A percentile compares a stretch with the other conserved stretches of the same genome.
These are phyloP conservation scores for Syritta pipiens DNA, from an alignment of 2,888 invertebrate species.

Conservation along the genomic window DNA sequence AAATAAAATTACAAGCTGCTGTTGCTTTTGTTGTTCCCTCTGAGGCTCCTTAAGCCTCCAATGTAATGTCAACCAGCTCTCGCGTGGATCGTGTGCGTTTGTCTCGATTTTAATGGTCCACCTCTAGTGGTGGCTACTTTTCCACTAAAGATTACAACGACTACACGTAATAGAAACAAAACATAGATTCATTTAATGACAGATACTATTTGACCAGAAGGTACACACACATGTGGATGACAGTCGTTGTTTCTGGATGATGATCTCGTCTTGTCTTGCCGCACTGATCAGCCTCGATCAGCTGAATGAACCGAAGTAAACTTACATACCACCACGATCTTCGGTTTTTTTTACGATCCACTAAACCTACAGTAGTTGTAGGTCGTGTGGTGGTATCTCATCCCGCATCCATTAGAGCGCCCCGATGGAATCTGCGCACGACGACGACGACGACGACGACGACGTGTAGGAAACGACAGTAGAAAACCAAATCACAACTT, in stretches of 20 bases:
- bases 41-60: neutral
- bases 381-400: neutral
- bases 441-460: too few relatives aligned
- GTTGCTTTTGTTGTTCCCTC: too few relatives aligned
- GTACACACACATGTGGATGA: constrained; percentile 4
- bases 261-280: too few relatives aligned
- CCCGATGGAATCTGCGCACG: constrained; percentile 46
- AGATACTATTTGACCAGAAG: constrained; percentile 14
- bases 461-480: constrained; percentile 25
- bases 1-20: constrained; percentile 24
- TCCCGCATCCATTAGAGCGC: constrained; percentile 47
- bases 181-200: constrained; percentile 20
- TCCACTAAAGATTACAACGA: constrained; percentile 10
- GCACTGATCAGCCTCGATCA: too few relatives aligned
- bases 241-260: too few relatives aligned
- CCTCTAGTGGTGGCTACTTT: neutral
- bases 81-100: neutral
- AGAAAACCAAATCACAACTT: constrained; percentile 7
- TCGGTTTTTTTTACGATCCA: constrained; percentile 30
- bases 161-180: constrained; percentile 11
- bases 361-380: constrained; percentile 33
- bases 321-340: constrained; percentile 11
- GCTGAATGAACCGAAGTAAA: constrained; percentile 8
- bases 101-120: constrained; percentile 15
- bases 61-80: constrained; percentile 30